Conservation (phyloP, 2,113 vertebrate genomes). For the Peromyscus polionotus region DNA sequence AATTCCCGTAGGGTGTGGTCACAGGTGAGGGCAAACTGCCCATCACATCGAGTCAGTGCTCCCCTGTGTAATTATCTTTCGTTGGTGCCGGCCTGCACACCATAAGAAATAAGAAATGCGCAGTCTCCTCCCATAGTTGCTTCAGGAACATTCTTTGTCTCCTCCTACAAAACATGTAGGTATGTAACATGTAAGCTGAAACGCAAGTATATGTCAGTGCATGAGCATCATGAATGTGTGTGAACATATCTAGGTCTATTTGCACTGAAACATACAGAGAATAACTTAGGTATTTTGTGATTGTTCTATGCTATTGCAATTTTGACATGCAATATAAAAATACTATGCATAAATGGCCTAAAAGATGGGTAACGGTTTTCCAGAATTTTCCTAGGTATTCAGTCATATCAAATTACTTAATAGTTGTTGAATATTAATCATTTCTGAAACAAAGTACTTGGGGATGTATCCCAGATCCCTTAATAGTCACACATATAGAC, state of each 20-base stretch:
- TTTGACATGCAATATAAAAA: conserved; percentile 23
- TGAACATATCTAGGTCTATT: not conserved
- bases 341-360: not conserved
- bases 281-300: not conserved
- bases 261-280: not conserved
- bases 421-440: conserved; percentile 60
- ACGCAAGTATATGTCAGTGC: not conserved
- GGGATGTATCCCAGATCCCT: not conserved
- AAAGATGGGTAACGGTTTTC: not conserved
- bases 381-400: not conserved
- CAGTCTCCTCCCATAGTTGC: not conserved
- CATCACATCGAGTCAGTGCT: not conserved
- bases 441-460: conserved; percentile 40
- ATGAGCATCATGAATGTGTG: not conserved
- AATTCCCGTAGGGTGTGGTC: not conserved
- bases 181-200: not conserved
- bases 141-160: conserved; percentile 22
- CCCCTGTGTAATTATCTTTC: not conserved
- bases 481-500: not conserved
- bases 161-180: not conserved
- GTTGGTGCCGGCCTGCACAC: not conserved
- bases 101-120: not conserved
- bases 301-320: not conserved
- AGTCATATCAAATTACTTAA: not conserved
- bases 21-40: not conserved